A percentile compares a stretch with the other conserved stretches of the same genome.
phyloP scores from a whole-genome alignment of 2,113 vertebrate species.

The Aptenodytes patagonicus region DNA sequence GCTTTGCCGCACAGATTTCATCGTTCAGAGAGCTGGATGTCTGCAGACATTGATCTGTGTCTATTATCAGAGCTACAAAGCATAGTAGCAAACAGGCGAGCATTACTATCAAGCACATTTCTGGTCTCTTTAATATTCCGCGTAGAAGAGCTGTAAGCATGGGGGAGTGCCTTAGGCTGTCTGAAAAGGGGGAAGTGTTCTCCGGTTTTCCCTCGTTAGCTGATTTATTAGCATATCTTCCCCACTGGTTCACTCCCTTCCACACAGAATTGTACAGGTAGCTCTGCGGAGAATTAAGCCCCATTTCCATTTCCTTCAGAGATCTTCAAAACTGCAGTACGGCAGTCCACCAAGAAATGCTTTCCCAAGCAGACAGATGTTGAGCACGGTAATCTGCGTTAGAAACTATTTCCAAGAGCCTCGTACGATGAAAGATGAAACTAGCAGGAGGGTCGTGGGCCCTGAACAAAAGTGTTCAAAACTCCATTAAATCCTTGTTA shows the following conservation, averaged over 20 bases:
- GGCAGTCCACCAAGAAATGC: background rate
- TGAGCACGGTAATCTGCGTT: background rate
- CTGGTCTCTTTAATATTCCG: background rate
- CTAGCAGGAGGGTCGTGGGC: background rate
- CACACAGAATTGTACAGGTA: background rate
- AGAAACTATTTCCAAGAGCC: constrained; percentile 11
- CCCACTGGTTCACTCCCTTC: background rate
- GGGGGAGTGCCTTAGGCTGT: background rate
- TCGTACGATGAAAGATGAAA: constrained; percentile 8
- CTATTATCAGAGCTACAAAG: constrained; percentile 7
- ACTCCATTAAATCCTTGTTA: constrained; percentile 8
- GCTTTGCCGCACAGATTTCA: background rate
- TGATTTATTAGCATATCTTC: constrained; percentile 16
- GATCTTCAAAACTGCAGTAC: background rate
- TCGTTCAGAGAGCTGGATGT: background rate
- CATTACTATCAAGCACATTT: background rate
- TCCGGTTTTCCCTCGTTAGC: background rate
- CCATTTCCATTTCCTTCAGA: constrained; percentile 8
- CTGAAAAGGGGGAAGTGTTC: background rate
- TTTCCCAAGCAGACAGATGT: background rate
- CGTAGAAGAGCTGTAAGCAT: background rate
- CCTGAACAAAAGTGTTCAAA: constrained; percentile 30
- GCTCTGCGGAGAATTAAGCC: background rate
- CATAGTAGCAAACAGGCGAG: background rate
- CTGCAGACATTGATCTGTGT: constrained; percentile 16